Evolutionary conservation across 2,797 vertebrate species (phyloP), one percentile per base, ranked within the genome.

Genomic region (Pseudotriccus pelzelni): DNA sequence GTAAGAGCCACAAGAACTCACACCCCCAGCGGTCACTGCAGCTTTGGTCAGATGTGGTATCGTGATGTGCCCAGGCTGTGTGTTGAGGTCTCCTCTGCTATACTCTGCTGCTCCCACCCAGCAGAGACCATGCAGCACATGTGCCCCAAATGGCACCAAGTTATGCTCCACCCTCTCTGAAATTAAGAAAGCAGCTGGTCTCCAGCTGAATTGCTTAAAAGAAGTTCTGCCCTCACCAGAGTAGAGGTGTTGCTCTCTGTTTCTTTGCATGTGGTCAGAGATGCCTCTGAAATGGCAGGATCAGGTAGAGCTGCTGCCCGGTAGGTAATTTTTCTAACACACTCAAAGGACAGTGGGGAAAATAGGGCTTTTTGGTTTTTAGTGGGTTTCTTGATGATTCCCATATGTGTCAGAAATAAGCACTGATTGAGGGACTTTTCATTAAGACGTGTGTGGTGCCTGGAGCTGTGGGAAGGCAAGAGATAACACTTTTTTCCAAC

Each of bases 231-330:
- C 24, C 34, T 73, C 50, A 64, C 24, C 43, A 53, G 15, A 64
- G 27, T 6, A 73, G 18, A 49, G 37, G 28, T 27, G 18, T 3
- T 5, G 5, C 2, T 19, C 6, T 2, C 0, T 23, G 21, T 3
- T 81, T 47, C n/a, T 41, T 25, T 58, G 27, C 14, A 10, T 2
- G 1, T 58, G 28, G 27, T 64, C 19, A 83, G 68, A 72, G 30
- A 60, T 32, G 28, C 12, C 23, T 20, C 39, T 7, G 1, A 72
- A 91, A 67, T 0, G 12, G n/a, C 15, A 37, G 37, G 37, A 37
- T 78, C 6, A 7, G 39, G 36, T 25, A 72, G 23, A 14, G 12
- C 28, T 90, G 17, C 53, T 75, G n/a, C 4, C 9, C 75, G 14
- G 7, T 44, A 32, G 39, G 21, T 67, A 12, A 21, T 59, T 88